These are phyloP conservation scores for Drosophila subquinaria DNA, from an alignment of 2,888 invertebrate genomes.

Conservation along the genomic window DNA sequence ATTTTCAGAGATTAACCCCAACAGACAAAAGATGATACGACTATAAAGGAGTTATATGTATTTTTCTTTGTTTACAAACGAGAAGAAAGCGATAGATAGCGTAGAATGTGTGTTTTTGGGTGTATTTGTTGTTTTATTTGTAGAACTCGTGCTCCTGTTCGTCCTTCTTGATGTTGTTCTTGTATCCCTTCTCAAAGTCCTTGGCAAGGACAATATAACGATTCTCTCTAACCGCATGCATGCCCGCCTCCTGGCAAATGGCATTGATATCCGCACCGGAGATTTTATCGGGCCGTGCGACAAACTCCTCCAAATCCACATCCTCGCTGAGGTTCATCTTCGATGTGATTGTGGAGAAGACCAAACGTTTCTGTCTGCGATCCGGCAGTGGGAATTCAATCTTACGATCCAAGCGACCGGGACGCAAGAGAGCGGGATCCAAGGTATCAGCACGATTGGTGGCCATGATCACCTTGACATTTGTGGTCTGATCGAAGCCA, in stretches of 20 bases:
- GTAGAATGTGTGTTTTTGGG: slow-evolving; percentile 1
- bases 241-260: slow-evolving; percentile 99
- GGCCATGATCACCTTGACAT: slow-evolving; percentile 99
- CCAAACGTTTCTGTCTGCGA: slow-evolving; percentile 94
- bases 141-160: slow-evolving; percentile 99
- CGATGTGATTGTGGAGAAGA: slow-evolving; percentile 98
- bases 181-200: slow-evolving; percentile 99
- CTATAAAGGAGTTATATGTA: slow-evolving; percentile 10
- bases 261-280: slow-evolving; percentile 99
- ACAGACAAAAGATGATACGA: background rate
- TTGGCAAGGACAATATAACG: slow-evolving; percentile 98
- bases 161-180: slow-evolving; percentile 99
- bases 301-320: slow-evolving; percentile 99
- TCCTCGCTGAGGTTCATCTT: slow-evolving; percentile 99
- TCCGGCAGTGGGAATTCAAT: slow-evolving; percentile 99
- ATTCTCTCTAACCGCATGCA: slow-evolving; percentile 99
- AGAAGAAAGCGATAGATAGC: background rate
- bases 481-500: slow-evolving; percentile 99
- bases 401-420: slow-evolving; percentile 97
- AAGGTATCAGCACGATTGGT: slow-evolving; percentile 99
- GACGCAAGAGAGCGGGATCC: slow-evolving; percentile 91
- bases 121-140: slow-evolving; percentile 89
- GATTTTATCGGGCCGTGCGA: slow-evolving; percentile 99
- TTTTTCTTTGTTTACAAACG: slow-evolving; percentile 41
- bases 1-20: background rate